A percentile compares a stretch with the other conserved stretches of the same genome.
These are phyloP conservation scores for Bucorvus abyssinicus DNA, from an alignment of 2,797 vertebrate genomes.

Conservation along the genomic window DNA sequence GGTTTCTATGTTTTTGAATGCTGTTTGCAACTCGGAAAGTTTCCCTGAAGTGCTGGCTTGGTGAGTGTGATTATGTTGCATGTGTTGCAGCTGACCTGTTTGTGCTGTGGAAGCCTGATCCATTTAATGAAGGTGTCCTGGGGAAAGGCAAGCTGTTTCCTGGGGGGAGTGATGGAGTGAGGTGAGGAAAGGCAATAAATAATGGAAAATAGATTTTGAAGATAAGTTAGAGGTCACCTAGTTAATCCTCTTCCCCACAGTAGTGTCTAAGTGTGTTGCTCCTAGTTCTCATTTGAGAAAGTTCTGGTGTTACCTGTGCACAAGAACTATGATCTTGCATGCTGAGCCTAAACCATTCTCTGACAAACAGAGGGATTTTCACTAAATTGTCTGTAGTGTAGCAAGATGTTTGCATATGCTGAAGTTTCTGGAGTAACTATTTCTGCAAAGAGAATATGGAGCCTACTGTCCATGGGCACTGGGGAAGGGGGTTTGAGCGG, in stretches of 20 bases:
- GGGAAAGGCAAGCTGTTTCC: conserved; percentile 9
- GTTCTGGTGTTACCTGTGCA: neutral
- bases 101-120: neutral
- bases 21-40: neutral
- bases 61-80: neutral
- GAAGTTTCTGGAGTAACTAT: neutral
- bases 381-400: neutral
- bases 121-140: neutral
- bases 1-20: neutral
- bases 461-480: neutral
- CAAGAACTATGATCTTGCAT: neutral
- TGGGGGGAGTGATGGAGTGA: neutral
- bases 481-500: rapidly evolving
- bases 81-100: neutral
- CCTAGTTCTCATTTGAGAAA: neutral
- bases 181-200: neutral
- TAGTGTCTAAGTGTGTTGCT: neutral
- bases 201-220: conserved; percentile 14
- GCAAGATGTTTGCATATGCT: neutral
- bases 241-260: neutral
- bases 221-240: neutral
- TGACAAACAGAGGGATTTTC: neutral
- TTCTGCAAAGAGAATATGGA: neutral
- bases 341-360: neutral
- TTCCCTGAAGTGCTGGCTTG: neutral